phyloP scores from a whole-genome alignment of 1,140 invertebrate species.

The Drosophila kohkoa region DNA sequence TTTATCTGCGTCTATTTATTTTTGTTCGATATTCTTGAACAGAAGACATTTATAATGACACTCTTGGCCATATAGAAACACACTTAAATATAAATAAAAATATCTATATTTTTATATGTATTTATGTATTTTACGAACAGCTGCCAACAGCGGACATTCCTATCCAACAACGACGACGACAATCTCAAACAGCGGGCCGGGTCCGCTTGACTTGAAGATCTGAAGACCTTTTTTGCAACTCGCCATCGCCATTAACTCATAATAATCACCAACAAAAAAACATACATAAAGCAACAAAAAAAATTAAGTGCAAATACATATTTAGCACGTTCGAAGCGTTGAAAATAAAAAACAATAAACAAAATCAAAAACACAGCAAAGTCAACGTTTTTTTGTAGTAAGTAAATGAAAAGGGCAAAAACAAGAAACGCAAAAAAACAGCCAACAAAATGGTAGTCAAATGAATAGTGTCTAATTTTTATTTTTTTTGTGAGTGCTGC shows the following conservation, averaged over 20 bases:
- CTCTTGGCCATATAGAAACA: background rate
- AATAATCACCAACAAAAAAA: slow-evolving; percentile 41
- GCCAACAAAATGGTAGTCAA: slow-evolving; percentile 22
- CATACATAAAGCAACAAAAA: slow-evolving; percentile 28
- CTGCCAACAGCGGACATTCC: slow-evolving; percentile 25
- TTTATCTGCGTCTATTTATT: slow-evolving; percentile 28
- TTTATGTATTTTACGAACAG: slow-evolving; percentile 21
- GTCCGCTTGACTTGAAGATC: slow-evolving; percentile 17
- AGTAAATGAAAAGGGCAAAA: slow-evolving; percentile 18
- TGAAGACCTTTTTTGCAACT: slow-evolving; percentile 31
- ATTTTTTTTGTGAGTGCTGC: slow-evolving; percentile 23
- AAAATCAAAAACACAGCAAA: slow-evolving; percentile 33
- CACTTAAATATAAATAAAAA: background rate
- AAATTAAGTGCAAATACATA: slow-evolving; percentile 47
- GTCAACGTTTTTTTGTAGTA: slow-evolving; percentile 35
- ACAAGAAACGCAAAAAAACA: slow-evolving; percentile 14
- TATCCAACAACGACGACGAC: slow-evolving; percentile 8
- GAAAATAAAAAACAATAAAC: slow-evolving; percentile 46
- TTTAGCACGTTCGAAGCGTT: slow-evolving; percentile 56
- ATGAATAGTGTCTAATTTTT: slow-evolving; percentile 24
- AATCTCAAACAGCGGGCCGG: slow-evolving; percentile 4
- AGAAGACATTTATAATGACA: slow-evolving; percentile 14
- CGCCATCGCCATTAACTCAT: slow-evolving; percentile 42
- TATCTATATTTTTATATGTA: slow-evolving; percentile 10
- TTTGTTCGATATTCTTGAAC: slow-evolving; percentile 31